Evolutionary conservation across 2,113 vertebrate genomes (phyloP), one percentile per base, ranked within the genome.

Genomic region (Athene cunicularia): DNA sequence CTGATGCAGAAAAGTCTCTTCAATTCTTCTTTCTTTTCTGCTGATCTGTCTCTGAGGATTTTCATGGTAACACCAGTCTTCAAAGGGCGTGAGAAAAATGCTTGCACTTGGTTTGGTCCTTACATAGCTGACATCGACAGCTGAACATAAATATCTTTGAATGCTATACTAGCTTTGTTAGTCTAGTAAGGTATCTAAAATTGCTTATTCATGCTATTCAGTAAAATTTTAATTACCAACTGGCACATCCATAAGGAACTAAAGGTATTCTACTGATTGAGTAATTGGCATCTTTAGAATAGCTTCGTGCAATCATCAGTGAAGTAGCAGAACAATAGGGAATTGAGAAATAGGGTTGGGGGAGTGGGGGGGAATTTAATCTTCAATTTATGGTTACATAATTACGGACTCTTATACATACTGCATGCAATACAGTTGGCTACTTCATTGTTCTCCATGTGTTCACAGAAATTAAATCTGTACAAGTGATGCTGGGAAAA

Each of bases 361-460:
- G 14, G 19, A 47, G 14, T 16, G 5, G 5, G 22, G 17, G 17
- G 11, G 5, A 24, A 11, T 47, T n/a, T 66, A 43, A 37, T 62
- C 27, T 80, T 55, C 32, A 32, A 28, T 1, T 64, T 45, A 27
- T 2, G 9, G 26, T 64, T 83, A 20, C 4, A 4, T 50, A 53
- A 67, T 32, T 53, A 30, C 12, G 26, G 33, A 3, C 33, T 77
- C 11, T 11, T 49, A 37, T 50, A 37, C 7, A 1, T 22, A 32
- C 74, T 87, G 81, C 13, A 9, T 47, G 33, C 6, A 43, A 8
- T 10, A 8, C 12, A 24, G 5, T 22, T 11, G 28, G 23, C 35
- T 5, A 0, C 43, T 74, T 80, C 6, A 2, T 15, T 55, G 49
- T 66, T 67, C 33, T 62, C 4, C 5, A 2, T 2, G 4, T 12